A percentile compares a stretch with the other conserved stretches of the same genome.
Conservation (phyloP, 2,113 vertebrate species). For the Butorides virescens region DNA sequence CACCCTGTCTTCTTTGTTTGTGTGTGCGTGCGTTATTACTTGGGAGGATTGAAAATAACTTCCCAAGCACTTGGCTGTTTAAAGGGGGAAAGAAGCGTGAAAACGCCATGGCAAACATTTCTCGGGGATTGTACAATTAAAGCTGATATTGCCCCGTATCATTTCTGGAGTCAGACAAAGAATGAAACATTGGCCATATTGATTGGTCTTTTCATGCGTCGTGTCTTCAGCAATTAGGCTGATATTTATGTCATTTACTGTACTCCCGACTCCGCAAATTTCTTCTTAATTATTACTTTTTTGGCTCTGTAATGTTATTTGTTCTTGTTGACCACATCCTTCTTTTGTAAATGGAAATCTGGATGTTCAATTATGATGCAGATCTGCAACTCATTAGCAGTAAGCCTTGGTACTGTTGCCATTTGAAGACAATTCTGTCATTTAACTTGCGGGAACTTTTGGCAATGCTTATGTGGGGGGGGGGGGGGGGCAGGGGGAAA, state of each 20-base stretch:
- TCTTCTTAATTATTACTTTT: background rate
- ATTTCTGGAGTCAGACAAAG: background rate
- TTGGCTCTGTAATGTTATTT: constrained; percentile 5
- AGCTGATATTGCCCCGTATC: background rate
- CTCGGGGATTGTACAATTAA: background rate
- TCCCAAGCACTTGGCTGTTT: background rate
- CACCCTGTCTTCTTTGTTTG: background rate
- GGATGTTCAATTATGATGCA: constrained; percentile 68
- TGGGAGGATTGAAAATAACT: background rate
- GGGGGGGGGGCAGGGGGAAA: too few species aligned
- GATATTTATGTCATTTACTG: background rate
- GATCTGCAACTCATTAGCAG: constrained; percentile 63
- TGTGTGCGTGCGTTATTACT: background rate
- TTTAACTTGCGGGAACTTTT: constrained; percentile 39
- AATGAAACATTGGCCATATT: background rate
- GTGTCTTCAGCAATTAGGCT: background rate
- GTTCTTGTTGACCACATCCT: constrained; percentile 59
- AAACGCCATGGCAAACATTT: background rate
- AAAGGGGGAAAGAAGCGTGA: background rate
- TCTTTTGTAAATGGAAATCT: constrained; percentile 67
- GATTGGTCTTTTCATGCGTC: background rate
- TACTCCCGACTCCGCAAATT: background rate
- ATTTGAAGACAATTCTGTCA: constrained; percentile 17
- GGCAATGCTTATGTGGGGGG: background rate
- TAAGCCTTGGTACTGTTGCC: background rate